Percentiles rank a stretch among this genome's conserved stretches.
Evolutionary conservation across 2,797 vertebrate genomes (phyloP).

Genomic region (Euphonia xanthogaster): DNA sequence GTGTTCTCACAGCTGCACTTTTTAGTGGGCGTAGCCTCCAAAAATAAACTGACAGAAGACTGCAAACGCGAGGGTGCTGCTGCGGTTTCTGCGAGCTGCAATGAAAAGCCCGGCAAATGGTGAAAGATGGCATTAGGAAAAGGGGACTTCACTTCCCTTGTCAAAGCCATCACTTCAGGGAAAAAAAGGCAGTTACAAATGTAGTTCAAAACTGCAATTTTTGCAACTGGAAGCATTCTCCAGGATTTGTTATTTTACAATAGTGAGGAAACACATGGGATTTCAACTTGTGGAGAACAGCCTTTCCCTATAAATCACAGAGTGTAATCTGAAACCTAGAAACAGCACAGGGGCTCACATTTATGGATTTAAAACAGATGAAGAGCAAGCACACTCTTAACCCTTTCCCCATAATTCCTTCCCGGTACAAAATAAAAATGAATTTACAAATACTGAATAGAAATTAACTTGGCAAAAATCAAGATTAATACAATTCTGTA

Average conservation of each 20-base stretch:
- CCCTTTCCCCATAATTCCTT: constrained; percentile 53
- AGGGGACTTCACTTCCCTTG: neutral
- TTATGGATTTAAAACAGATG: constrained; percentile 68
- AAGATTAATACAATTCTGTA: constrained; percentile 9
- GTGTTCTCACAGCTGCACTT: constrained; percentile 27
- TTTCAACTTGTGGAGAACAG: constrained; percentile 54
- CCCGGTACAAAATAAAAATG: neutral
- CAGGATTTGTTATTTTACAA: constrained; percentile 59
- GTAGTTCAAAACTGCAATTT: neutral
- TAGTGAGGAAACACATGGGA: constrained; percentile 52
- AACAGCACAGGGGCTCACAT: constrained; percentile 58
- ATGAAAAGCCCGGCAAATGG: neutral
- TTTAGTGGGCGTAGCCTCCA: neutral
- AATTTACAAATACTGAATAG: neutral
- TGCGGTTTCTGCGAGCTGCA: neutral
- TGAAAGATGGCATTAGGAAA: neutral
- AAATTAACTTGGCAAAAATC: constrained; percentile 17
- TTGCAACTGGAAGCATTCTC: constrained; percentile 38
- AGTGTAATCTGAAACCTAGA: constrained; percentile 62
- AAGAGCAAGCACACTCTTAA: constrained; percentile 59
- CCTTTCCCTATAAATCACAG: constrained; percentile 66
- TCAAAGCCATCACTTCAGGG: neutral
- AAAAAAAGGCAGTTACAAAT: neutral
- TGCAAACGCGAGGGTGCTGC: neutral
- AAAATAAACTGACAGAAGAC: neutral